These are phyloP conservation scores for Helogale parvula DNA, from an alignment of 2,113 vertebrate genomes.

Conservation along the genomic window DNA sequence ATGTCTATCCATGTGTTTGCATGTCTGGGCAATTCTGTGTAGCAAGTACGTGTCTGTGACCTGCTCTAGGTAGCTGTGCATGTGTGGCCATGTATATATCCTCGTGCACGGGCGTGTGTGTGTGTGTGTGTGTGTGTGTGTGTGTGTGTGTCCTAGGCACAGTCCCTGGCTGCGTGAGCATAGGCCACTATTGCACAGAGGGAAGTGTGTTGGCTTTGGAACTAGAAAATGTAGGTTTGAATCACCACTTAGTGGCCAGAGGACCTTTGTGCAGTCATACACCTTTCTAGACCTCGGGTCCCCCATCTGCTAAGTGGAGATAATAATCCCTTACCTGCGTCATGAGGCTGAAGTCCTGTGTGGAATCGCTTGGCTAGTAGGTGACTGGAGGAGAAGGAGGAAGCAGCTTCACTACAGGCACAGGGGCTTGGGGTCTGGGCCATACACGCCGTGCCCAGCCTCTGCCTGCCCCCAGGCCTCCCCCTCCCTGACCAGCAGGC, in stretches of 20 bases:
- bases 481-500: neutral
- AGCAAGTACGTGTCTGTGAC: neutral
- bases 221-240: neutral
- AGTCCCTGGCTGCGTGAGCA: neutral
- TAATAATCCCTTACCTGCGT: neutral
- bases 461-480: accelerated
- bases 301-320: neutral
- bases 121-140: too few relatives aligned
- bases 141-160: neutral
- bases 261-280: neutral
- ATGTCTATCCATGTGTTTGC: neutral
- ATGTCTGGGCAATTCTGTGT: neutral
- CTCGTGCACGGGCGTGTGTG: neutral
- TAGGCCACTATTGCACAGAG: too few relatives aligned
- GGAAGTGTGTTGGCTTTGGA: neutral
- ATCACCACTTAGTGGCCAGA: neutral
- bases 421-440: neutral
- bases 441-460: accelerated
- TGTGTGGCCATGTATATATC: too few relatives aligned
- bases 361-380: neutral
- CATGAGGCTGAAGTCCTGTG: neutral
- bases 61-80: neutral
- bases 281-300: neutral
- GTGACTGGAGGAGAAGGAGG: neutral
- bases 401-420: too few relatives aligned